Evolutionary conservation across 2,888 invertebrate genomes (phyloP).

Genomic region (Smittia aterrima): DNA sequence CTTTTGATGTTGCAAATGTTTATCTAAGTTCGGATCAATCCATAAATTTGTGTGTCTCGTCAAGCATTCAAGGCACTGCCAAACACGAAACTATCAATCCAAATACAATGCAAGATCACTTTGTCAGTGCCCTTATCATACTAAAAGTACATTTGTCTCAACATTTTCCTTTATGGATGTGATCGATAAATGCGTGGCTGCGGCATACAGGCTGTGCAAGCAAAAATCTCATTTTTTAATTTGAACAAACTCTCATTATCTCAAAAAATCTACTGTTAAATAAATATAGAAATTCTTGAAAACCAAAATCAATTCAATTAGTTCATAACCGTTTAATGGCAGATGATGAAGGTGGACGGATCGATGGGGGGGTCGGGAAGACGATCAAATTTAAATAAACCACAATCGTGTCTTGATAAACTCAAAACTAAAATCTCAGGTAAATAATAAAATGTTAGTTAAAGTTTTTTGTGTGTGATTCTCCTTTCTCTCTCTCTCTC

Average conservation of each 20-base stretch:
- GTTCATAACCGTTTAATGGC: conserved; percentile 17
- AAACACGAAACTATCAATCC: conserved; percentile 11
- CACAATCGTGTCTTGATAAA: not conserved
- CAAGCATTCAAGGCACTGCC: conserved; percentile 14
- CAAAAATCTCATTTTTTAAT: conserved; percentile 46
- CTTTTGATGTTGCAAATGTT: conserved; percentile 26
- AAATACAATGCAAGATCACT: conserved; percentile 10
- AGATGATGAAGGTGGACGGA: conserved; percentile 4
- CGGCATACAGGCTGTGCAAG: conserved; percentile 56
- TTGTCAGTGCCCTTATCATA: conserved; percentile 36
- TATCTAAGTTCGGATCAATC: conserved; percentile 22
- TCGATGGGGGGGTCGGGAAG: not conserved
- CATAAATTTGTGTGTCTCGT: conserved; percentile 1
- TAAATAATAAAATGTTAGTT: not conserved
- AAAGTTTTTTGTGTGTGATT: not conserved
- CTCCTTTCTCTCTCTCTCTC: not conserved
- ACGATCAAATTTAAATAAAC: not conserved
- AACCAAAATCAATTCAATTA: conserved; percentile 24
- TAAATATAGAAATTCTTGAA: conserved; percentile 20
- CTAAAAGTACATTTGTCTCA: conserved; percentile 4
- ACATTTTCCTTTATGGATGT: conserved; percentile 33
- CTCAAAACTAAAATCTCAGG: not conserved
- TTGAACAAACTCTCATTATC: conserved; percentile 35
- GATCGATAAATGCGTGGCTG: conserved; percentile 52
- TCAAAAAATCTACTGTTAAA: conserved; percentile 12